Percentiles rank a stretch among this genome's conserved stretches.
phyloP scores from a whole-genome alignment of 1,140 invertebrate genomes.

The Battus philenor region DNA sequence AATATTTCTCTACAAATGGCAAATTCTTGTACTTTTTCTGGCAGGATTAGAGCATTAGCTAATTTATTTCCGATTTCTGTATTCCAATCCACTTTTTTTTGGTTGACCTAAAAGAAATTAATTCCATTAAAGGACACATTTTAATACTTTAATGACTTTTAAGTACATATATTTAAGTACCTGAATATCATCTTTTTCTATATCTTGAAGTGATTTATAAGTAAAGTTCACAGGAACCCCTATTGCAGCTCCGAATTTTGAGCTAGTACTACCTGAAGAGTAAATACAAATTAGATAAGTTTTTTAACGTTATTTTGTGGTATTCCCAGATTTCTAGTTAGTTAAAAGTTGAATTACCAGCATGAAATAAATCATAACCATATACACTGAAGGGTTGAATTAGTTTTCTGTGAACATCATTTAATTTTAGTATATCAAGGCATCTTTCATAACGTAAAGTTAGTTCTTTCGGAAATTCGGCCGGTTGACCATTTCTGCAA shows the following conservation, averaged over 20 bases:
- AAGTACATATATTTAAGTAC: too few species aligned
- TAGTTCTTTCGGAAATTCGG: slow-evolving; percentile 38
- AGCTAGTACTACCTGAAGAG: slow-evolving; percentile 51
- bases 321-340: too few species aligned
- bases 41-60: slow-evolving; percentile 80
- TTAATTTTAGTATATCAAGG: slow-evolving; percentile 45
- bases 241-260: slow-evolving; percentile 52
- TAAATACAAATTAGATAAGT: too few species aligned
- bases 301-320: too few species aligned
- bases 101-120: slow-evolving; percentile 72
- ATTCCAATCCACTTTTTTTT: slow-evolving; percentile 78
- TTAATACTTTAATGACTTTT: slow-evolving; percentile 6
- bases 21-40: slow-evolving; percentile 86
- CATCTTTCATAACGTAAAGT: slow-evolving; percentile 43
- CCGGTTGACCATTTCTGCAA: slow-evolving; percentile 50
- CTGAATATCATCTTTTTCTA: slow-evolving; percentile 52
- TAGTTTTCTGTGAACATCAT: slow-evolving; percentile 45
- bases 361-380: slow-evolving; percentile 69
- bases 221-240: slow-evolving; percentile 61
- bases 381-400: slow-evolving; percentile 59
- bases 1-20: slow-evolving; percentile 85
- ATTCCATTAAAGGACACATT: slow-evolving; percentile 11
- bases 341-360: slow-evolving; percentile 37
- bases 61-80: slow-evolving; percentile 78
- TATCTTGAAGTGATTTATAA: slow-evolving; percentile 48